A percentile compares a stretch with the other conserved stretches of the same genome.
phyloP scores from a whole-genome alignment of 2,113 vertebrate genomes.

The Meriones unguiculatus region DNA sequence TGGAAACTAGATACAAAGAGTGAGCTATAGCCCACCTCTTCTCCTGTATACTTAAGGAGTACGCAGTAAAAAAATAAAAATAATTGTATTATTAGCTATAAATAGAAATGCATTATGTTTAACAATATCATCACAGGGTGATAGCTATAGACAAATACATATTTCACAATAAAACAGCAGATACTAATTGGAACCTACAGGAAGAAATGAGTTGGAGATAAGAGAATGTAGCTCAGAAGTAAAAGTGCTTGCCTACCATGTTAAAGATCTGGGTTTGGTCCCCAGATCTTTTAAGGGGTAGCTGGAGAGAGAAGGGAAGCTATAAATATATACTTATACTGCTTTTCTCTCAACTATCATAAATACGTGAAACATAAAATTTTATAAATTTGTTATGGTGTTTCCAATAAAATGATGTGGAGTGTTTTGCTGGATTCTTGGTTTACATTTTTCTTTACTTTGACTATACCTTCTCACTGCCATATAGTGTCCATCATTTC shows the following conservation, averaged over 20 bases:
- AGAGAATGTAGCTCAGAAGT: background rate
- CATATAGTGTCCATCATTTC: background rate
- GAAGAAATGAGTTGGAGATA: background rate
- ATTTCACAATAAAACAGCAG: background rate
- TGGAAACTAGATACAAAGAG: background rate
- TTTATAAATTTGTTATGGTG: background rate
- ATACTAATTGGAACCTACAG: background rate
- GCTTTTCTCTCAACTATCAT: background rate
- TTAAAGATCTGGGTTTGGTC: background rate
- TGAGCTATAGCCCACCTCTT: background rate
- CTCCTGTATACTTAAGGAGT: background rate
- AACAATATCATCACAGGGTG: background rate
- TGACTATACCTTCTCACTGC: background rate
- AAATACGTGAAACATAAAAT: background rate
- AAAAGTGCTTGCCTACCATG: background rate
- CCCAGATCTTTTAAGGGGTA: background rate
- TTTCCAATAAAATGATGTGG: background rate
- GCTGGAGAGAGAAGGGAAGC: background rate
- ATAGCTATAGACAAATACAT: background rate
- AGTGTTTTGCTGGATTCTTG: background rate
- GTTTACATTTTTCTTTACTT: background rate
- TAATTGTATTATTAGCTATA: background rate
- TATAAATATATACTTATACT: background rate
- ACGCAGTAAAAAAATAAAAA: background rate
- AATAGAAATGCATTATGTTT: background rate